Evolutionary conservation across 1,140 invertebrate genomes (phyloP).

Genomic region (Conopomorpha cramerella): DNA sequence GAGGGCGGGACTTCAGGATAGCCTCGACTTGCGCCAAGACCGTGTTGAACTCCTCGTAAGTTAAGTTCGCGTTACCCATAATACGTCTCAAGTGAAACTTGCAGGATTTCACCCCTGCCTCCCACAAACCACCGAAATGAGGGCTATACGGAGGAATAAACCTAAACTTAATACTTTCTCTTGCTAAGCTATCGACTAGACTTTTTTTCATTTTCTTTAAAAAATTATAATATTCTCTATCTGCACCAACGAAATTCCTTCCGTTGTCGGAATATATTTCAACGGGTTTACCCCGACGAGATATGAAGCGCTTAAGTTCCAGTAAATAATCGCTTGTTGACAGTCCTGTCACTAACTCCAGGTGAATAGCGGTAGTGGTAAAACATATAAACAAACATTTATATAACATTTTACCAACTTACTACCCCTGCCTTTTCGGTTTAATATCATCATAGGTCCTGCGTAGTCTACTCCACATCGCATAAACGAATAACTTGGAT

Average conservation of each 20-base stretch:
- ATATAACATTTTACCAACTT: slow-evolving; percentile 11
- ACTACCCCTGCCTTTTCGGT: slow-evolving; percentile 8
- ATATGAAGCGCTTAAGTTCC: slow-evolving; percentile 16
- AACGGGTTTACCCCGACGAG: slow-evolving; percentile 11
- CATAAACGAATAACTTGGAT: slow-evolving; percentile 17
- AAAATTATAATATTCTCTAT: slow-evolving; percentile 7
- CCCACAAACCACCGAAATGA: slow-evolving; percentile 2
- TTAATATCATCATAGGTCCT: slow-evolving; percentile 17
- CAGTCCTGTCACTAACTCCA: slow-evolving; percentile 9
- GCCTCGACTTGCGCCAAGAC: slow-evolving; percentile 22
- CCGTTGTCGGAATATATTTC: slow-evolving; percentile 15
- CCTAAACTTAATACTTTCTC: slow-evolving; percentile 5
- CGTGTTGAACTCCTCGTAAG: slow-evolving; percentile 19
- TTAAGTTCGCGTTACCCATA: slow-evolving; percentile 14
- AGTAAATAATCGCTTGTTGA: slow-evolving; percentile 11
- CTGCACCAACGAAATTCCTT: slow-evolving; percentile 10
- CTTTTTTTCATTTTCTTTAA: slow-evolving; percentile 3
- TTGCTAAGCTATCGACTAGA: slow-evolving; percentile 3
- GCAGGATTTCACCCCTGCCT: background rate
- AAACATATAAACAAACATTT: slow-evolving; percentile 9
- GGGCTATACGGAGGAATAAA: slow-evolving; percentile 8
- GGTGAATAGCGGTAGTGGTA: slow-evolving; percentile 5
- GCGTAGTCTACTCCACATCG: slow-evolving; percentile 16
- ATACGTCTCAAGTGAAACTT: slow-evolving; percentile 9
- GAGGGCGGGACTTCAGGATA: slow-evolving; percentile 13